These are phyloP conservation scores for Zaprionus africanus DNA, from an alignment of 1,140 invertebrate genomes.

Conservation along the genomic window DNA sequence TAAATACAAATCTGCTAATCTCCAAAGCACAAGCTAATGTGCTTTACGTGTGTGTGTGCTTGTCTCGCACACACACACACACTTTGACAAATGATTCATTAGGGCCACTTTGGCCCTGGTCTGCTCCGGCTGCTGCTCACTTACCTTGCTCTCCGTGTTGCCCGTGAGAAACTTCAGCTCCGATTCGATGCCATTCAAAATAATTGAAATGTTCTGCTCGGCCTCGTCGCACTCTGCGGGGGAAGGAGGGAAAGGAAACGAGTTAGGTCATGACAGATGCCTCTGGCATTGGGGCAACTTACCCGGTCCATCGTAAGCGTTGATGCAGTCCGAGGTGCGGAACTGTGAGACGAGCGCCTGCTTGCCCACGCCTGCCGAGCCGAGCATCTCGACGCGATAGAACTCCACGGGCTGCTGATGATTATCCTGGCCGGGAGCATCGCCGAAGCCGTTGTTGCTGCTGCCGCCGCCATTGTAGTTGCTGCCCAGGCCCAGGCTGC, in stretches of 20 bases:
- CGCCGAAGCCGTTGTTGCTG: constrained; percentile 84
- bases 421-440: constrained; percentile 49
- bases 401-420: constrained; percentile 85
- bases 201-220: constrained; percentile 93
- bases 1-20: neutral
- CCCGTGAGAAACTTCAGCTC: constrained; percentile 91
- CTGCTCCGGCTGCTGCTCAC: neutral
- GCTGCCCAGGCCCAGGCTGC: constrained; percentile 77
- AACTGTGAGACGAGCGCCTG: constrained; percentile 96
- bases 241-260: neutral
- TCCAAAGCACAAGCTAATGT: constrained; percentile 21
- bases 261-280: neutral
- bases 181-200: constrained; percentile 95
- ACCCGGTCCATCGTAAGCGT: constrained; percentile 94
- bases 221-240: constrained; percentile 87
- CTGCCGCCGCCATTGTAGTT: constrained; percentile 83
- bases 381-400: constrained; percentile 93
- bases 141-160: constrained; percentile 86
- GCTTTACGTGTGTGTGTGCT: neutral
- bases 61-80: neutral
- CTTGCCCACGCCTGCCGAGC: constrained; percentile 94
- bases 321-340: constrained; percentile 97
- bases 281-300: constrained; percentile 52
- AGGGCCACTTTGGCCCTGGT: neutral
- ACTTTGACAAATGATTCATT: constrained; percentile 45